A percentile compares a stretch with the other conserved stretches of the same genome.
Conservation (phyloP, 2,113 vertebrate genomes). For the Oncorhynchus nerka region DNA sequence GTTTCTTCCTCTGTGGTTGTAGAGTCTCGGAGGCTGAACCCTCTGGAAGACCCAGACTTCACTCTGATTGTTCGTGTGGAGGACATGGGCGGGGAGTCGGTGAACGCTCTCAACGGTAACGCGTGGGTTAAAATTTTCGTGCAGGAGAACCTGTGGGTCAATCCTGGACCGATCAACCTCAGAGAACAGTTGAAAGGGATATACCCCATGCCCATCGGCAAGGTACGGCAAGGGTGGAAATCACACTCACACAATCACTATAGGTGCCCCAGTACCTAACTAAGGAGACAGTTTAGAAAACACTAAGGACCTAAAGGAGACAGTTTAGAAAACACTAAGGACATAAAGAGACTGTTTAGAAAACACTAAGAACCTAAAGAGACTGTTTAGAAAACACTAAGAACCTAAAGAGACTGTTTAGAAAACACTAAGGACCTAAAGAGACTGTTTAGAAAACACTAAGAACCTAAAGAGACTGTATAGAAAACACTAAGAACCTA, state of each 20-base stretch:
- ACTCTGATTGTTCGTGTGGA: constrained; percentile 75
- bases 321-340: too few relatives aligned
- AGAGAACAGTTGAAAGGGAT: constrained; percentile 73
- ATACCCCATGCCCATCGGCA: constrained; percentile 79
- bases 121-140: constrained; percentile 75
- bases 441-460: too few relatives aligned
- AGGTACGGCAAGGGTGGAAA: constrained; percentile 61
- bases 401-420: too few relatives aligned
- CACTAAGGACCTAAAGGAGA: too few relatives aligned
- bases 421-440: too few relatives aligned
- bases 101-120: constrained; percentile 72
- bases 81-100: constrained; percentile 76
- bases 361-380: too few relatives aligned
- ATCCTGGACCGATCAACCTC: constrained; percentile 70
- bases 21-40: constrained; percentile 72
- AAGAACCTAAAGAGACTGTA: neutral
- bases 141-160: constrained; percentile 84
- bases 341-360: too few relatives aligned
- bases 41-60: constrained; percentile 72
- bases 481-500: neutral
- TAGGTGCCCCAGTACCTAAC: too few relatives aligned
- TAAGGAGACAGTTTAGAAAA: too few relatives aligned
- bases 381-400: too few relatives aligned
- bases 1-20: constrained; percentile 29
- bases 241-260: neutral